Percentiles rank a stretch among this genome's conserved stretches.
These are phyloP conservation scores for Xyrichtys novacula DNA, from an alignment of 2,797 vertebrate genomes.

Conservation along the genomic window DNA sequence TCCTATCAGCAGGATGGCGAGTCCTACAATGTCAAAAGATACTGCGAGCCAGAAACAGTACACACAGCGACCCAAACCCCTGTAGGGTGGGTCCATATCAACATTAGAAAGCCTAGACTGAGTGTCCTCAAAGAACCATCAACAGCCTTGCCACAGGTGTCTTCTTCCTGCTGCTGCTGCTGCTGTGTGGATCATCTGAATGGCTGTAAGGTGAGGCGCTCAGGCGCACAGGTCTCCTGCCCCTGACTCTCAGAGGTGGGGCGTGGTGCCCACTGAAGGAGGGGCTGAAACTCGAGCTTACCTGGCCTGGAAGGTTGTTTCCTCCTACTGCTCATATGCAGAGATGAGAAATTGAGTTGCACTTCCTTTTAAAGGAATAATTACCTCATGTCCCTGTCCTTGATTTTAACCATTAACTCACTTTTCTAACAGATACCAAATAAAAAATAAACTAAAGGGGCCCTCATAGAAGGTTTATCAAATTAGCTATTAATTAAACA, in stretches of 20 bases:
- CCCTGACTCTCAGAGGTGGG: slow-evolving; percentile 26
- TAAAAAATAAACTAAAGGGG: too few relatives aligned
- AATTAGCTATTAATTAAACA: too few relatives aligned
- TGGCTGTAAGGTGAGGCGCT: slow-evolving; percentile 47
- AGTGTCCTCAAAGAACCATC: background rate
- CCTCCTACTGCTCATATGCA: background rate
- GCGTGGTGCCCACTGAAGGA: slow-evolving; percentile 28
- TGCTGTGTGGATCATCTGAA: too few relatives aligned
- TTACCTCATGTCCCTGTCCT: too few relatives aligned
- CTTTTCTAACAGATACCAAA: too few relatives aligned
- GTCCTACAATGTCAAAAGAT: slow-evolving; percentile 87
- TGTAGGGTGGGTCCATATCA: slow-evolving; percentile 70
- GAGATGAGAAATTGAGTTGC: too few relatives aligned
- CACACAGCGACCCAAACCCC: slow-evolving; percentile 87
- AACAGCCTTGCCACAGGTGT: background rate
- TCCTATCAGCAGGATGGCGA: slow-evolving; percentile 86
- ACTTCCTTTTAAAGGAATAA: too few relatives aligned
- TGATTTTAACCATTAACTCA: too few relatives aligned
- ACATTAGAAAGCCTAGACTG: rapidly evolving
- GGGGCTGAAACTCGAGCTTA: slow-evolving; percentile 8
- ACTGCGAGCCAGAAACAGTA: slow-evolving; percentile 92
- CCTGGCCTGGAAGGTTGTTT: background rate
- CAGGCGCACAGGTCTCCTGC: slow-evolving; percentile 22
- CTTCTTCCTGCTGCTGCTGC: background rate
- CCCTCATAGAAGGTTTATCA: too few relatives aligned